Percentiles rank a stretch among this genome's conserved stretches.
These are phyloP conservation scores for Luperina nickerlii DNA, from an alignment of 2,888 invertebrate species.

Conservation along the genomic window DNA sequence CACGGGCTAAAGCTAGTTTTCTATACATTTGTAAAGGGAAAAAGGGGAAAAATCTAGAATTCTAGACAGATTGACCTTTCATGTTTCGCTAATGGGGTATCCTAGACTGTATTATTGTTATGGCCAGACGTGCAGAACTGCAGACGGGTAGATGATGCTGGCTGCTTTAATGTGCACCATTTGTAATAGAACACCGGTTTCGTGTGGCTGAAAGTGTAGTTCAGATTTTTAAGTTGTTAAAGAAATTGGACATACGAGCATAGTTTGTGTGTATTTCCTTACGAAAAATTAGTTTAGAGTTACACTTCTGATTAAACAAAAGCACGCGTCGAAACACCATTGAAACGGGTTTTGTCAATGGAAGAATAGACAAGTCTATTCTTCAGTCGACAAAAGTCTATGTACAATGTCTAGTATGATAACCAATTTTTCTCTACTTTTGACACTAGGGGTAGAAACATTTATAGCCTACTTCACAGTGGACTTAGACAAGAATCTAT, in stretches of 20 bases:
- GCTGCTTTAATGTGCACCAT: constrained; percentile 53
- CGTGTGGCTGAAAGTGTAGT: constrained; percentile 31
- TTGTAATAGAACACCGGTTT: constrained; percentile 53
- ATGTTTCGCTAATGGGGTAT: constrained; percentile 60
- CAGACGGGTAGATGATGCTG: constrained; percentile 42
- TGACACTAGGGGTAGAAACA: too few relatives aligned
- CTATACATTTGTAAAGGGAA: neutral
- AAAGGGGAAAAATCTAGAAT: constrained; percentile 24
- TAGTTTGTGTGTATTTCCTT: too few relatives aligned
- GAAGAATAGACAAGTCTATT: too few relatives aligned
- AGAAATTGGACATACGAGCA: neutral
- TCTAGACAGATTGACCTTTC: constrained; percentile 69
- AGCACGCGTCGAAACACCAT: too few relatives aligned
- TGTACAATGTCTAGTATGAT: too few relatives aligned
- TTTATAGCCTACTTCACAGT: too few relatives aligned
- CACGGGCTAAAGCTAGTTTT: neutral
- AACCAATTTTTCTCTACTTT: too few relatives aligned
- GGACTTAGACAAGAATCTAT: too few relatives aligned
- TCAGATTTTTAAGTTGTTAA: constrained; percentile 19
- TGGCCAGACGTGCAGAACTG: constrained; percentile 40
- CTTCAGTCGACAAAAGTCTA: too few relatives aligned
- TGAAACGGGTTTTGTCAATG: too few relatives aligned
- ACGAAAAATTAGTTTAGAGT: neutral
- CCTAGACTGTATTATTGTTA: constrained; percentile 64
- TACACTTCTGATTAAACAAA: neutral